phyloP scores from a whole-genome alignment of 2,888 invertebrate genomes.

The Plutella xylostella region DNA sequence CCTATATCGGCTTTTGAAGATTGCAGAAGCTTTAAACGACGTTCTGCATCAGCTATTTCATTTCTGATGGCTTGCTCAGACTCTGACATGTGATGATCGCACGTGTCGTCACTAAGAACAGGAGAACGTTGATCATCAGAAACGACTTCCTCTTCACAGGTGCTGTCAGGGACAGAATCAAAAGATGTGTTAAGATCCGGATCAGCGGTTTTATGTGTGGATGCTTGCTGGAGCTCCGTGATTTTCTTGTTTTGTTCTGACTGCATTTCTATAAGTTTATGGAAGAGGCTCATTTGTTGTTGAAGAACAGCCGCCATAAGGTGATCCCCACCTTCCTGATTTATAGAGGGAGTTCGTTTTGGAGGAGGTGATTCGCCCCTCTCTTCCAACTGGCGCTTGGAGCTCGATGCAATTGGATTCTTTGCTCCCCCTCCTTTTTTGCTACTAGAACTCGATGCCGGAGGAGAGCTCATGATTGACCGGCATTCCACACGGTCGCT shows the following conservation, averaged over 20 bases:
- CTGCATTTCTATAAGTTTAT: neutral
- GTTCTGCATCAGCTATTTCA: neutral
- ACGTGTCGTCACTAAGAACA: too few relatives aligned
- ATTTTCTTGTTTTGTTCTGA: neutral
- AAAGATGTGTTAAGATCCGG: neutral
- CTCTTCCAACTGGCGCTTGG: neutral
- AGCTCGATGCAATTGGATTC: neutral
- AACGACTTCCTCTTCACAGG: neutral
- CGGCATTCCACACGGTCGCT: neutral
- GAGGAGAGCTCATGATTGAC: neutral
- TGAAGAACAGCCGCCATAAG: neutral
- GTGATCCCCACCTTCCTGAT: neutral
- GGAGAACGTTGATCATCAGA: neutral
- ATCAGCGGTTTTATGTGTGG: neutral
- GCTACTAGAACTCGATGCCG: neutral
- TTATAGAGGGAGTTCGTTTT: neutral
- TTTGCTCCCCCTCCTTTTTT: neutral
- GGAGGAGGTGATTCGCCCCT: too few relatives aligned
- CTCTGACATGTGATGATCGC: too few relatives aligned
- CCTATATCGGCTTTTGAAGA: too few relatives aligned
- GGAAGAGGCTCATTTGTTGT: neutral
- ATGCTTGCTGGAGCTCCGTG: neutral
- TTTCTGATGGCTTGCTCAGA: too few relatives aligned
- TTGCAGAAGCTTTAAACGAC: neutral
- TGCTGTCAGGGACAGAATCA: neutral